A percentile compares a stretch with the other conserved stretches of the same genome.
These are phyloP conservation scores for Triops cancriformis DNA, from an alignment of 1,140 invertebrate species.

Conservation along the genomic window DNA sequence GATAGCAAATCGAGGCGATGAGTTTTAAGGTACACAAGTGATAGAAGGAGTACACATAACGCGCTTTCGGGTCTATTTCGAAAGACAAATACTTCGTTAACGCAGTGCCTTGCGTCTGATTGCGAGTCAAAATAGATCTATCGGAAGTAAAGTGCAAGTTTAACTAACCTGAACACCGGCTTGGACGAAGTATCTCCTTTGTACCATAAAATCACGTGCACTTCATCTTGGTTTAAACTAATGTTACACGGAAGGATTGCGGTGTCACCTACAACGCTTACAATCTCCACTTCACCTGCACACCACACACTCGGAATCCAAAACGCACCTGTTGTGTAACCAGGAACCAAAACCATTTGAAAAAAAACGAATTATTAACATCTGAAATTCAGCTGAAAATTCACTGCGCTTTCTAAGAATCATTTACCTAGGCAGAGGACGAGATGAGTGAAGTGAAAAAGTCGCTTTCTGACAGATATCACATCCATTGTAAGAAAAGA, in stretches of 20 bases:
- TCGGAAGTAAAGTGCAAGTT: background rate
- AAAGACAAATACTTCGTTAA: too few relatives aligned
- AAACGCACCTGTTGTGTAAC: background rate
- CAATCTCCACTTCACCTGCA: background rate
- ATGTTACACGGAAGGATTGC: background rate
- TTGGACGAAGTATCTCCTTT: slow-evolving; percentile 4
- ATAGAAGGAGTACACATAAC: too few relatives aligned
- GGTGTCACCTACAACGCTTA: background rate
- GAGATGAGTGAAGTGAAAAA: background rate
- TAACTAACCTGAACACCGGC: background rate
- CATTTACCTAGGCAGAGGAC: background rate
- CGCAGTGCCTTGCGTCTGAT: too few relatives aligned
- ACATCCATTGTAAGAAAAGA: background rate
- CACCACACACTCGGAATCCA: background rate
- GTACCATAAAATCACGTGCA: slow-evolving; percentile 3
- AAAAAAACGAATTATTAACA: background rate
- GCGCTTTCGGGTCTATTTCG: too few relatives aligned
- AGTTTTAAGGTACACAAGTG: too few relatives aligned
- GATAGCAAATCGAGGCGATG: too few relatives aligned
- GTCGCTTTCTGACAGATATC: background rate
- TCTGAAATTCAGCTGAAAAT: background rate
- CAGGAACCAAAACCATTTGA: background rate
- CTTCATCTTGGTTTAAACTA: slow-evolving; percentile 6
- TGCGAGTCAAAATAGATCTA: too few relatives aligned
- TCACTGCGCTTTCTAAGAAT: background rate